Evolutionary conservation across 2,888 invertebrate species (phyloP), one percentile per base, ranked within the genome.

Genomic region (Pocota personata): DNA sequence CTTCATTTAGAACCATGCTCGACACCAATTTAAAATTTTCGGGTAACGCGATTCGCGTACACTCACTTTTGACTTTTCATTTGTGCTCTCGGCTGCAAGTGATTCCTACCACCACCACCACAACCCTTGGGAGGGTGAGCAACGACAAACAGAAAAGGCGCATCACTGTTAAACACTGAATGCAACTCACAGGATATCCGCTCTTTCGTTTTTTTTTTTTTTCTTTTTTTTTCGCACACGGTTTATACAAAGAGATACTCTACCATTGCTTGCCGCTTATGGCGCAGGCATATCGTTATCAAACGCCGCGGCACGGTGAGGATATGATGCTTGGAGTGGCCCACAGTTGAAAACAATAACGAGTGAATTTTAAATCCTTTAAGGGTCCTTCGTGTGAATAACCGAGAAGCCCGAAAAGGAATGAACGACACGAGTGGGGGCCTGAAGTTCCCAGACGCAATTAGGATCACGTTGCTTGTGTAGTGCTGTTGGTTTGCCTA

Each of bases 121-220:
- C 60, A 19, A 43, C 40, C 27, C 24, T 50, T 32, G 50, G 35
- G 16, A 60, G 71, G 58, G 50, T 72, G 66, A 35, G 37, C 19
- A 78, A 60, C 50, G 72, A 66, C 71, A 66, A 66, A 72, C 43
- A 52, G 43, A 71, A 78, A 78, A 71, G 78, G 64, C 64, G 72
- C 82, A 82, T 82, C 71, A 35, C 72, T 66, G 57, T 78, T 72
- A 60, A 66, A 62, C 64, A 66, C 50, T 78, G 71, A 77, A 78
- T 82, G 58, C 82, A 82, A 77, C 58, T 64, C 82, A 82, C 77
- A 77, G 77, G 78, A 78, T 82, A 82, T 82, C 82, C 82, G 64
- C 43, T 82, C 43, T 76, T 82, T 48, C 40, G 50, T 62, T 80
- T 16, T 12, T n/a, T 40, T 35, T 57, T 14, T 35, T 4, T 35